A percentile compares a stretch with the other conserved stretches of the same genome.
These are phyloP conservation scores for Brachycybe producta DNA, from an alignment of 2,888 invertebrate species.

Conservation along the genomic window DNA sequence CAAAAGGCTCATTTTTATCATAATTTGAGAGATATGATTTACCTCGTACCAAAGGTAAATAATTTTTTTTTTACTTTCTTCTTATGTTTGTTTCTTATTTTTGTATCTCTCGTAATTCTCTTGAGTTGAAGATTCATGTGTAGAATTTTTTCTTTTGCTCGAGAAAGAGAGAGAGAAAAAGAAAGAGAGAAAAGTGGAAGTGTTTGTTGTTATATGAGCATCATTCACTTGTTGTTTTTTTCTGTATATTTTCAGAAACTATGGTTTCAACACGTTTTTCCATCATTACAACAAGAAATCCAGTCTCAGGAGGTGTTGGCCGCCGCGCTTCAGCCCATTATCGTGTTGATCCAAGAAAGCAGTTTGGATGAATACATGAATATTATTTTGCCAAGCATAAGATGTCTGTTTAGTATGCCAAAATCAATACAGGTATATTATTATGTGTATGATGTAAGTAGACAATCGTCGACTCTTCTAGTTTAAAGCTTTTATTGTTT, in stretches of 20 bases:
- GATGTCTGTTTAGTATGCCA: constrained; percentile 32
- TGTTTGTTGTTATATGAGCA: too few species aligned
- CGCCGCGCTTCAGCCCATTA: constrained; percentile 67
- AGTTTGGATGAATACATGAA: constrained; percentile 63
- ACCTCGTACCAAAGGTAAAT: constrained; percentile 71
- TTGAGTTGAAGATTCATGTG: too few species aligned
- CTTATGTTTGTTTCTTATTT: not conserved
- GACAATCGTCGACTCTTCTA: too few species aligned
- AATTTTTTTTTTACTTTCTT: not conserved
- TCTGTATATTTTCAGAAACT: constrained; percentile 56
- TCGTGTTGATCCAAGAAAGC: constrained; percentile 67
- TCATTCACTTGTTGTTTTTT: too few species aligned
- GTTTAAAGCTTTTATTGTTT: too few species aligned
- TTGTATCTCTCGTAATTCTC: not conserved
- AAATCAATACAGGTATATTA: constrained; percentile 53
- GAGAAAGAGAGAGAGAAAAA: too few species aligned
- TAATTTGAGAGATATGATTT: constrained; percentile 69
- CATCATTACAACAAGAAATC: constrained; percentile 71
- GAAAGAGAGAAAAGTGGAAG: too few species aligned
- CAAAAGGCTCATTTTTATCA: constrained; percentile 83
- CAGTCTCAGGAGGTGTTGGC: constrained; percentile 72
- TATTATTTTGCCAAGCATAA: constrained; percentile 59
- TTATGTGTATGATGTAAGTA: not conserved
- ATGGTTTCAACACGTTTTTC: constrained; percentile 89
- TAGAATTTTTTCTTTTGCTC: too few species aligned